These are phyloP conservation scores for Sinotaia quadrata DNA, from an alignment of 2,888 invertebrate genomes.

Conservation along the genomic window DNA sequence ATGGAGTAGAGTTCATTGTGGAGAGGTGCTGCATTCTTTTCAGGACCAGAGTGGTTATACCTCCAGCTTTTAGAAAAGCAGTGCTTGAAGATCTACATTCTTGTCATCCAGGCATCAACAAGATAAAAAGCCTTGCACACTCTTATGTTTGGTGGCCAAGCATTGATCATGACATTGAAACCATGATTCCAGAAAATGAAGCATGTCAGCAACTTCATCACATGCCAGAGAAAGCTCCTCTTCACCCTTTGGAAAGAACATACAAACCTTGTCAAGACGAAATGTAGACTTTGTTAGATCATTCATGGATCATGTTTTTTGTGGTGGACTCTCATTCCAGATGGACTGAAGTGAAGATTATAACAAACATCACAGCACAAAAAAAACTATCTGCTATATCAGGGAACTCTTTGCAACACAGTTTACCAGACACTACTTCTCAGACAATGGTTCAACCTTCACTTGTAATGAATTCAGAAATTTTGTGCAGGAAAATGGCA, in stretches of 20 bases:
- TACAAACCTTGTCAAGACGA: constrained; percentile 49
- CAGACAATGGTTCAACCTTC: constrained; percentile 36
- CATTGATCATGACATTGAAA: too few species aligned
- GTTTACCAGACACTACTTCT: too few species aligned
- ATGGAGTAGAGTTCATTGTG: constrained; percentile 28
- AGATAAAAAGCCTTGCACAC: too few species aligned
- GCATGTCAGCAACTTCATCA: constrained; percentile 39
- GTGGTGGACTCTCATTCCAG: constrained; percentile 49
- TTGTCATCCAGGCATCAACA: too few species aligned
- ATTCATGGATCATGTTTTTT: constrained; percentile 35
- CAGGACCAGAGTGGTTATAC: background rate
- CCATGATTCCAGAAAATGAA: too few species aligned
- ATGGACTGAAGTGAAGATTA: constrained; percentile 45
- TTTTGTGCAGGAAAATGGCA: constrained; percentile 30
- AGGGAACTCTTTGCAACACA: constrained; percentile 9
- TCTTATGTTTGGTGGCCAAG: too few species aligned
- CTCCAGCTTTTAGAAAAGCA: background rate
- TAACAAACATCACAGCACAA: too few species aligned
- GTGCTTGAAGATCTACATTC: constrained; percentile 25
- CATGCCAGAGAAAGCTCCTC: constrained; percentile 39
- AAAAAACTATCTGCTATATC: background rate
- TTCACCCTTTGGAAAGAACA: constrained; percentile 54
- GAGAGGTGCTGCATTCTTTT: constrained; percentile 29
- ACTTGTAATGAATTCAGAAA: constrained; percentile 28
- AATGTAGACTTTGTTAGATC: constrained; percentile 52